Evolutionary conservation across 2,113 vertebrate species (phyloP).

Genomic region (Macaca nemestrina): DNA sequence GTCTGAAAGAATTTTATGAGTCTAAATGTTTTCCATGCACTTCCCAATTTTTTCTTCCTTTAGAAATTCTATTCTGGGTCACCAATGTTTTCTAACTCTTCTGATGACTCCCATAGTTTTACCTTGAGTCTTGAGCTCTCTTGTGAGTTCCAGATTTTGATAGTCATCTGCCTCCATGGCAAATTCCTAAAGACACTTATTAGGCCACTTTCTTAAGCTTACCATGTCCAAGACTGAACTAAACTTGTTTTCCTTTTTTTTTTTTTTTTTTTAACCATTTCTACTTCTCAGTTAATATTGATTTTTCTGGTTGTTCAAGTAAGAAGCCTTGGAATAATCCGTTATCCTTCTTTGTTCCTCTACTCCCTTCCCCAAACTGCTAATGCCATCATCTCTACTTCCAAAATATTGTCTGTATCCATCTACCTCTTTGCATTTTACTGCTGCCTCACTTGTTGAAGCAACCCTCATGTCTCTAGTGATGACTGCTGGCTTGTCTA

Average conservation of each 20-base stretch:
- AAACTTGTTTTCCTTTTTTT: background rate
- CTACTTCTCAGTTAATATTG: background rate
- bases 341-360: background rate
- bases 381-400: rapidly evolving
- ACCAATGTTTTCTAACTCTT: background rate
- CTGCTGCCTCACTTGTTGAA: background rate
- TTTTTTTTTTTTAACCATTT: background rate
- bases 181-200: rapidly evolving
- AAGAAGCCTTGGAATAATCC: background rate
- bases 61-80: constrained; percentile 9
- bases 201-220: background rate
- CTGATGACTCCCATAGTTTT: background rate
- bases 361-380: no score
- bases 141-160: background rate
- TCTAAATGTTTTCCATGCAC: background rate
- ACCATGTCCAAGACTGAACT: background rate
- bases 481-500: no score
- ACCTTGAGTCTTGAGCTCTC: background rate
- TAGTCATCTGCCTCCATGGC: background rate
- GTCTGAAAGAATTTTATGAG: background rate
- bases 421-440: rapidly evolving
- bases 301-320: background rate
- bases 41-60: background rate
- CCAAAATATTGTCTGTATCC: rapidly evolving
- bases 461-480: rapidly evolving